Evolutionary conservation across 2,888 invertebrate species (phyloP), one percentile per base, ranked within the genome.

Genomic region (Drosophila robusta): DNA sequence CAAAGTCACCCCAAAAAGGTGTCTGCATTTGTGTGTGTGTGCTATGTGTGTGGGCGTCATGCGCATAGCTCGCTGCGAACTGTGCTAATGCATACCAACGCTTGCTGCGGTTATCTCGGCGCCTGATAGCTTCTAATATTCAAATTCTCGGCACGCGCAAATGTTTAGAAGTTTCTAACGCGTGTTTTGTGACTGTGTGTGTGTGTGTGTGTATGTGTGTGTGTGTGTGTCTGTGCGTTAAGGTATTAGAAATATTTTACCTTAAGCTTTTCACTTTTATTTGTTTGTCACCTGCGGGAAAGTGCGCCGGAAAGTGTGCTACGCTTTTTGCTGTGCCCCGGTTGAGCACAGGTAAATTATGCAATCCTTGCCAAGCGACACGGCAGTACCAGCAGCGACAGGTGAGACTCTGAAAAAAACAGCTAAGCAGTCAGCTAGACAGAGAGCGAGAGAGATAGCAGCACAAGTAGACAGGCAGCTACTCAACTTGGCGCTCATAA

Each of bases 341-440:
- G 90, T 83, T 91, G 80, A 54, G 77, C 82, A 82, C 91, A 91
- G 91, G 91, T 91, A 91, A 91, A 91, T 91, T 91, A 91, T 91
- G 91, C 91, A 91, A 91, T 91, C 91, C 87, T 89, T 89, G 90
- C 75, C 73, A 50, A 57, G 78, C 66, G 78, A 79, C 61, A 66
- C 64, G 78, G 83, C 73, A 68, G 29, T 75, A 72, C 78, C 79
- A 72, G 11, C 58, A 78, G 78, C 86, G 86, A 75, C 82, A 82
- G 82, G 82, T 82, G 72, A 70, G 57, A n/a, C 18, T 32, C 36
- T 49, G 9, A 51, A 36, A 51, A 36, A 26, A 34, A 16, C 4
- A 42, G 11, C 12, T n/a, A 32, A n/a, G 24, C 12, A 32, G 26
- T 14, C 7, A 36, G 44, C 14, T 5, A 24, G 36, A n/a, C 18